phyloP scores from a whole-genome alignment of 2,888 invertebrate genomes.

The Polydrusus pterygomalis region DNA sequence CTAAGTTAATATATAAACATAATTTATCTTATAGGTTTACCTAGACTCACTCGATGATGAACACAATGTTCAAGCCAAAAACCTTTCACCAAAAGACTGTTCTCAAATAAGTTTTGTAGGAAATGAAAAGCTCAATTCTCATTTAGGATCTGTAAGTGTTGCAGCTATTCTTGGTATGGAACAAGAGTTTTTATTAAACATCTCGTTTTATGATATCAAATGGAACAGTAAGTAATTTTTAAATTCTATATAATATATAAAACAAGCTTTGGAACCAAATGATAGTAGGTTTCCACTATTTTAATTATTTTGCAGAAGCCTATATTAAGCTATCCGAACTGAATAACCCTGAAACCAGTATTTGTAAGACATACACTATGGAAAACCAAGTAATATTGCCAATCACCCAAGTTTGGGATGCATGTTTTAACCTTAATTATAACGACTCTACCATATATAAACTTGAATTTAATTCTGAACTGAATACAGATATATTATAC shows the following conservation, averaged over 20 bases:
- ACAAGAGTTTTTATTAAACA: slow-evolving; percentile 45
- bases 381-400: slow-evolving; percentile 27
- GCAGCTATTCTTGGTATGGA: slow-evolving; percentile 21
- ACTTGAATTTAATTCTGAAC: slow-evolving; percentile 58
- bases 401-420: slow-evolving; percentile 46
- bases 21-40: background rate
- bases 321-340: slow-evolving; percentile 56
- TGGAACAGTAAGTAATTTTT: slow-evolving; percentile 56
- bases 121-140: slow-evolving; percentile 50
- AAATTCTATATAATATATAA: background rate
- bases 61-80: slow-evolving; percentile 36
- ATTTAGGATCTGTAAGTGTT: slow-evolving; percentile 43
- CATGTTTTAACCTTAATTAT: slow-evolving; percentile 50
- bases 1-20: background rate
- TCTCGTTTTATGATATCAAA: slow-evolving; percentile 55
- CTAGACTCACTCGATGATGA: background rate
- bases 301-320: slow-evolving; percentile 53
- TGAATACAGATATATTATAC: slow-evolving; percentile 55
- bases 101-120: slow-evolving; percentile 42
- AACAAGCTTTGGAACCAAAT: too few relatives aligned
- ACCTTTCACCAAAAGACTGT: slow-evolving; percentile 36
- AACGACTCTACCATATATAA: slow-evolving; percentile 47
- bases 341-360: slow-evolving; percentile 38
- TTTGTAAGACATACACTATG: slow-evolving; percentile 57
- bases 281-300: too few relatives aligned